Evolutionary conservation across 53 echinoderm and acorn worm genomes (phyloP).

Genomic region (Zoroaster sp.): DNA sequence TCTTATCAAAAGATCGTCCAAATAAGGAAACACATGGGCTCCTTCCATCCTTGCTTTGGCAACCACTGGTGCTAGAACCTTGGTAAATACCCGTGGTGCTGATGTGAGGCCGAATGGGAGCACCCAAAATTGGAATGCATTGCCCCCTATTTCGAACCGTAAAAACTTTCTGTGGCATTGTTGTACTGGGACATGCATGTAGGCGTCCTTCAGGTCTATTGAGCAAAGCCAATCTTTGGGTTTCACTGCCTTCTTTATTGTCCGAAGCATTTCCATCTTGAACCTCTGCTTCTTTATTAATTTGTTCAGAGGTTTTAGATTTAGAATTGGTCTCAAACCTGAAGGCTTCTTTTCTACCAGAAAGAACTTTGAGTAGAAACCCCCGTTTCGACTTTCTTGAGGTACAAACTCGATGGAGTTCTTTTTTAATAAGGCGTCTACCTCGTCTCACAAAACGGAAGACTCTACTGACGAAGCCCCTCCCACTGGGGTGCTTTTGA

Average conservation of each 20-base stretch:
- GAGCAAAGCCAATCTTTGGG: slow-evolving; percentile 1
- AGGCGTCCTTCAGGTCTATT: slow-evolving; percentile 13
- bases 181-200: background rate
- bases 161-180: background rate
- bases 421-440: background rate
- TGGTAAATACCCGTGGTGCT: background rate
- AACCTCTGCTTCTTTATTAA: background rate
- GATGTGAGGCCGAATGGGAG: background rate
- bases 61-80: background rate
- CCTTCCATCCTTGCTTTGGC: slow-evolving; percentile 13
- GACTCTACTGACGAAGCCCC: background rate
- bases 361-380: background rate
- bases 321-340: background rate
- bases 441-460: background rate
- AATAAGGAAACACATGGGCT: background rate
- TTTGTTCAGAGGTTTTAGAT: background rate
- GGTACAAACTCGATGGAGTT: background rate
- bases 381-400: background rate
- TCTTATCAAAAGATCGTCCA: slow-evolving; percentile 10
- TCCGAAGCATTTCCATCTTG: background rate
- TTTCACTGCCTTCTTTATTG: background rate
- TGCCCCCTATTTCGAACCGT: background rate
- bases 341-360: slow-evolving; percentile 15
- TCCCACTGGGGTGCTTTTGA: background rate
- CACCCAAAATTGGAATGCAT: background rate